Evolutionary conservation across 2,113 vertebrate species (phyloP).

Genomic region (Poeciliopsis retropinna): DNA sequence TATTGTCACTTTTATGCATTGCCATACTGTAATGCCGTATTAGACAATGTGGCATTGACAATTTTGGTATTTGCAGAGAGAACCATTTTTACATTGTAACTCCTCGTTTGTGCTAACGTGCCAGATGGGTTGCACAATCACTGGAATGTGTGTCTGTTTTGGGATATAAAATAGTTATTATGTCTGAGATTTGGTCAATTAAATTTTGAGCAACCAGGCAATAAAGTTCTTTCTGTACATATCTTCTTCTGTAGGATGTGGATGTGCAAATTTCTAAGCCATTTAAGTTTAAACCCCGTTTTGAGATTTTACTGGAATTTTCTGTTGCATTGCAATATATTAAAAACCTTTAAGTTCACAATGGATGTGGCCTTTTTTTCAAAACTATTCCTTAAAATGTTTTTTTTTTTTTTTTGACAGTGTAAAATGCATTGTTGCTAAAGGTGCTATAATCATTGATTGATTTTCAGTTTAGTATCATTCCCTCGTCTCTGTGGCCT

Average conservation of each 20-base stretch:
- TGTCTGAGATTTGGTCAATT: neutral
- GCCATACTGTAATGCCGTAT: no score
- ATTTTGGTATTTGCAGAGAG: no score
- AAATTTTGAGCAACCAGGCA: neutral
- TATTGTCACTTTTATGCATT: no score
- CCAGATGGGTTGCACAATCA: no score
- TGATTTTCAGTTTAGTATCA: neutral
- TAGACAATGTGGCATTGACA: no score
- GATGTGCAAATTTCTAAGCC: neutral
- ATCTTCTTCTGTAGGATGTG: neutral
- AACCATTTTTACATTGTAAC: neutral
- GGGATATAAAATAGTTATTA: neutral
- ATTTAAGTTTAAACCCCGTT: neutral
- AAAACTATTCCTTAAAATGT: neutral
- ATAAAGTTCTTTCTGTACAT: neutral
- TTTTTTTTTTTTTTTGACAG: neutral
- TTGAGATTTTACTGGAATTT: neutral
- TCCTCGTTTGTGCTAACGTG: neutral
- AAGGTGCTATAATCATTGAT: no score
- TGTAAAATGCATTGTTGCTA: no score
- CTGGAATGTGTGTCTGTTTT: neutral
- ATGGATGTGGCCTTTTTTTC: neutral
- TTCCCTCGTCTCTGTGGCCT: neutral
- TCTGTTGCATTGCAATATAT: neutral
- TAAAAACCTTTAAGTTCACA: neutral